Conservation (phyloP, 2,797 vertebrate species). For the Ibycter americanus region DNA sequence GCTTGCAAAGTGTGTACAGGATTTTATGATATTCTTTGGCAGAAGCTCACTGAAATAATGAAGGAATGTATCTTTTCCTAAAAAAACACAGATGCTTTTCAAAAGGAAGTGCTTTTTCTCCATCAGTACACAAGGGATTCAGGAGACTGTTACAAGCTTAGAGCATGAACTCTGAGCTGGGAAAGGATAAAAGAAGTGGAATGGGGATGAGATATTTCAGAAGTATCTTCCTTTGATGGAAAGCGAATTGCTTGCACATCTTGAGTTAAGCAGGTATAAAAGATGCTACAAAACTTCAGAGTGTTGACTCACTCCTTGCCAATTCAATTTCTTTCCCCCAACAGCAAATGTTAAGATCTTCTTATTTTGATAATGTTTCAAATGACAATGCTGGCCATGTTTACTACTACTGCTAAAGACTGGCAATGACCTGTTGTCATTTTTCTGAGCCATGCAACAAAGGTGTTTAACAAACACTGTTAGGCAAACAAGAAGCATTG, state of each 20-base stretch:
- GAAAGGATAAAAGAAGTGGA: neutral
- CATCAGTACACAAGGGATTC: neutral
- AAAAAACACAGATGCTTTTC: neutral
- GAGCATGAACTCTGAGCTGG: neutral
- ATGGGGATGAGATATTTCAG: neutral
- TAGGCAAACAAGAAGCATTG: neutral
- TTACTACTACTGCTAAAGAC: neutral
- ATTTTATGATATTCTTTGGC: neutral
- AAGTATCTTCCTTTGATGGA: neutral
- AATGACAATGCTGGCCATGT: neutral
- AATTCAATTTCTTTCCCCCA: neutral
- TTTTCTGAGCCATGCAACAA: neutral
- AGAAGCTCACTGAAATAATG: neutral
- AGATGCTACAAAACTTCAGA: neutral
- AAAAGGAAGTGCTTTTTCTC: neutral
- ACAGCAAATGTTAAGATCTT: neutral
- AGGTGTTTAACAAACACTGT: neutral
- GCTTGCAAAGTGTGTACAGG: neutral
- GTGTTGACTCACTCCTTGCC: neutral
- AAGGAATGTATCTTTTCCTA: neutral
- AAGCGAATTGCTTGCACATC: neutral
- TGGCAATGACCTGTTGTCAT: neutral
- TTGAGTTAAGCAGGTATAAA: neutral
- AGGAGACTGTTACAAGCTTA: neutral
- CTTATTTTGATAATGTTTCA: neutral